Base-by-base conservation (phyloP, 2,888 invertebrate genomes). In the Tyria jacobaeae region DNA sequence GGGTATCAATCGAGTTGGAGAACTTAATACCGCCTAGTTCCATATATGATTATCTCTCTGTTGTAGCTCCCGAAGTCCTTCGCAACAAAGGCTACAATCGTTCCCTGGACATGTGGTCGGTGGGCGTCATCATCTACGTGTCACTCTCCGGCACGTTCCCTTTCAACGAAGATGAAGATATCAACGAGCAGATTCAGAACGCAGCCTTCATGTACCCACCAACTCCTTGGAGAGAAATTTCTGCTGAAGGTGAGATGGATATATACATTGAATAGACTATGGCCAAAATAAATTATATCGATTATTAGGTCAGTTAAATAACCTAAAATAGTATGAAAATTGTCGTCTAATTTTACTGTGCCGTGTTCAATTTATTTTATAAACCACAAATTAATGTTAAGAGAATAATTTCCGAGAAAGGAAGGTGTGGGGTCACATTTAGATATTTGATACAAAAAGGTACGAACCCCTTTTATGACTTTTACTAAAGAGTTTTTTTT, bases 121-220 rank as follows among this genome's bases (percentile, higher is more conserved):
- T 99, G 55, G 99, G 99, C 35, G 99, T 99, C 2, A 99, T 99
- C 79, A 97, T 99, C 71, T 99, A 99, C 91, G 99, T 99, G 56
- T 99, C 99, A 70, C 95, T 99, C 51, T 99, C 99, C 79, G 99
- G 99, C 69, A 99, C 99, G 0, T 99, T 99, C 94, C 99, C 99
- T 37, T 99, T 99, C 94, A 99, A 99, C 91, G 99, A 99, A 94
- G 99, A 99, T 90, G 99, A 99, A 94, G 99, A 99, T 89, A 99
- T 99, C 83, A 97, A 99, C 90, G 99, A 99, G 90, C 99, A 99
- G 94, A 99, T 99, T 75, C 99, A 99, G 94, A 99, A 99, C 94
- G 99, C 99, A 37, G 99, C 99, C 60, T 99, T 99, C 90, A 99
- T 99, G 99, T 99, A 99, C 94, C 99, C 99, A 48, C 97, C 98